Percentiles rank a stretch among this genome's conserved stretches.
phyloP scores from a whole-genome alignment of 2,888 invertebrate species.

The Fragum sueziense region DNA sequence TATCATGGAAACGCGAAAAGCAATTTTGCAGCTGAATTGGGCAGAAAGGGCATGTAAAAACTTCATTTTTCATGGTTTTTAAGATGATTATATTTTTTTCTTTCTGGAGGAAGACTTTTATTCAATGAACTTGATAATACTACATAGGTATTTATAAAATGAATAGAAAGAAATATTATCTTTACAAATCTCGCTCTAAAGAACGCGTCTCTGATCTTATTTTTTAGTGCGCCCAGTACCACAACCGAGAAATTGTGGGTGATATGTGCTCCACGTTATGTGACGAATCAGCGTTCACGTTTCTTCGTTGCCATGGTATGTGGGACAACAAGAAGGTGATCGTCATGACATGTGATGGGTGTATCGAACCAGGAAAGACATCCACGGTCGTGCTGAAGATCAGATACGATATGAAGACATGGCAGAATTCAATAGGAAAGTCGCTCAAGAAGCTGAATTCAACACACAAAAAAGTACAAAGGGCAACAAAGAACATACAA shows the following conservation, averaged over 20 bases:
- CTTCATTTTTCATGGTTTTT: too few species aligned
- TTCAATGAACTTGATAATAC: too few species aligned
- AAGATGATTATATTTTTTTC: too few species aligned
- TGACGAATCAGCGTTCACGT: slow-evolving; percentile 83
- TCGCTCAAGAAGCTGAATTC: neutral
- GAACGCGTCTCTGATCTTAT: too few species aligned
- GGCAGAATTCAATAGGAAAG: neutral
- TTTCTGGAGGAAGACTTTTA: too few species aligned
- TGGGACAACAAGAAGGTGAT: slow-evolving; percentile 85
- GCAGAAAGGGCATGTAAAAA: too few species aligned
- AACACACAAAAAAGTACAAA: neutral
- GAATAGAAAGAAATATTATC: too few species aligned
- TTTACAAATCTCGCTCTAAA: too few species aligned
- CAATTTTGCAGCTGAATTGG: too few species aligned
- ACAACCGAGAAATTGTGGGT: slow-evolving; percentile 85
- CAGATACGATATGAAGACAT: slow-evolving; percentile 21
- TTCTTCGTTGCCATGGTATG: slow-evolving; percentile 86
- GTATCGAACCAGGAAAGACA: slow-evolving; percentile 27
- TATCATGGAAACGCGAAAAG: too few species aligned
- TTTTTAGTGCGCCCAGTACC: slow-evolving; percentile 80
- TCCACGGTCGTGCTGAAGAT: slow-evolving; percentile 68
- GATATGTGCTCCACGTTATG: slow-evolving; percentile 87
- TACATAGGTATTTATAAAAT: too few species aligned
- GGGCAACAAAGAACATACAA: neutral
- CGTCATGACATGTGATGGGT: slow-evolving; percentile 59